Conservation (phyloP, 2,113 vertebrate genomes). For the Halcyon senegalensis region DNA sequence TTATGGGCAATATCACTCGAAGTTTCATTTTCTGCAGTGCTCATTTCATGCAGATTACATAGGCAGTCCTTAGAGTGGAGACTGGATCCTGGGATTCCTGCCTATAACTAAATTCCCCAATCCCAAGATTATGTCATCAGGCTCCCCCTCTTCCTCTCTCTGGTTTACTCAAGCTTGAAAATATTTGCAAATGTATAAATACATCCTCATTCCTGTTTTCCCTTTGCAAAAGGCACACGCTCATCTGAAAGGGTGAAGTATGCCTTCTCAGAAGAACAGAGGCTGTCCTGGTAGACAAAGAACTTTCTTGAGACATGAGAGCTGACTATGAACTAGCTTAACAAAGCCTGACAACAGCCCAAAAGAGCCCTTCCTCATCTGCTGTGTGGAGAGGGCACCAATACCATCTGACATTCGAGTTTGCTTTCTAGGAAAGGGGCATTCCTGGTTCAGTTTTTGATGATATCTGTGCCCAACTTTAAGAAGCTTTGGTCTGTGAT, state of each 20-base stretch:
- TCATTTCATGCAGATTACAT: constrained; percentile 29
- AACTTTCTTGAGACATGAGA: accelerated
- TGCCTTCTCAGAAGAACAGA: not conserved
- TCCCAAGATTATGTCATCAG: not conserved
- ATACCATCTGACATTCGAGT: not conserved
- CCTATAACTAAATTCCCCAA: not conserved
- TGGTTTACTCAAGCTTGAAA: not conserved
- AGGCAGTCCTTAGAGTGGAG: not conserved
- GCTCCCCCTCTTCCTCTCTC: not conserved
- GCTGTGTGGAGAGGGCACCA: not conserved
- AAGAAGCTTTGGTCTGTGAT: not conserved
- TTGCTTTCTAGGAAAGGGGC: not conserved
- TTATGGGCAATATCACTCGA: constrained; percentile 16
- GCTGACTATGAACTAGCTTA: not conserved
- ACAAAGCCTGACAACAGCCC: not conserved
- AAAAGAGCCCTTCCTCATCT: not conserved
- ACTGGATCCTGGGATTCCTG: not conserved
- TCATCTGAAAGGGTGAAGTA: not conserved
- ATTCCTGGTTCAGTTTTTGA: not conserved
- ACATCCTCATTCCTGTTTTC: not conserved
- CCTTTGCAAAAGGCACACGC: not conserved
- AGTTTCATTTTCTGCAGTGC: constrained; percentile 20
- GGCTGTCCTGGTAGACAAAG: not conserved
- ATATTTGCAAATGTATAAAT: not conserved
- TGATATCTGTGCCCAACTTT: not conserved